Evolutionary conservation across 2,113 vertebrate genomes (phyloP), one percentile per base, ranked within the genome.

Genomic region (Onychostruthus taczanowskii): DNA sequence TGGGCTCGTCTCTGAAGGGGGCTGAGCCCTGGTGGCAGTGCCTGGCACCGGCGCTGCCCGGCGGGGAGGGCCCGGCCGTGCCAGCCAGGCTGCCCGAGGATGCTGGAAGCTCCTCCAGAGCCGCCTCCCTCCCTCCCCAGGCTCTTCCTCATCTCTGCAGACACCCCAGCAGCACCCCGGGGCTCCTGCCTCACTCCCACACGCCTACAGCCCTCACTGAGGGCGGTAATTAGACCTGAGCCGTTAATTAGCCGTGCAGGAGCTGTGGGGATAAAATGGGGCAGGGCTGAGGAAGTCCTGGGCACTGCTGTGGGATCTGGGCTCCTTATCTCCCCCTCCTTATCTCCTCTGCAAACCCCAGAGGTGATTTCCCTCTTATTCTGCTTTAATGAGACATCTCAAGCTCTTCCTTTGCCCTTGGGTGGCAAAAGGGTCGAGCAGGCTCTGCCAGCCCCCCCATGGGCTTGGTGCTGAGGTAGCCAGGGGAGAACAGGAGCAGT

Each of bases 211-310:
- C 75, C 39, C 39, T 16, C 82, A 33, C 22, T 0, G 0, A 67
- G 82, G 81, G 85, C 72, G 84, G 61, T 80, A 96, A 95, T 94
- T 94, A 93, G 75, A 58, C 43, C 44, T 33, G 63, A 96, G 72
- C 83, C 59, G 76, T 89, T 96, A 97, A 97, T 94, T 89, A 97
- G 94, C 52, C 46, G 46, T 27, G 50, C 50, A 31, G 95, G 80
- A 93, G 89, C 77, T 21, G 24, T 19, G 62, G 66, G 93, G 56
- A 83, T 87, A 31, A 79, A 76, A 21, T 6, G 70, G 85, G 58
- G 23, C 66, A 3, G 64, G 67, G 75, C 94, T 68, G 53, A 33
- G 81, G 10, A 27, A 58, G 53, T n/a, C 2, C 49, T 44, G 78
- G 75, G 79, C 7, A 3, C 88, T 88, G 95, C 83, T 30, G 28